These are phyloP conservation scores for Notocelia uddmanniana DNA, from an alignment of 2,888 invertebrate genomes.

Conservation along the genomic window DNA sequence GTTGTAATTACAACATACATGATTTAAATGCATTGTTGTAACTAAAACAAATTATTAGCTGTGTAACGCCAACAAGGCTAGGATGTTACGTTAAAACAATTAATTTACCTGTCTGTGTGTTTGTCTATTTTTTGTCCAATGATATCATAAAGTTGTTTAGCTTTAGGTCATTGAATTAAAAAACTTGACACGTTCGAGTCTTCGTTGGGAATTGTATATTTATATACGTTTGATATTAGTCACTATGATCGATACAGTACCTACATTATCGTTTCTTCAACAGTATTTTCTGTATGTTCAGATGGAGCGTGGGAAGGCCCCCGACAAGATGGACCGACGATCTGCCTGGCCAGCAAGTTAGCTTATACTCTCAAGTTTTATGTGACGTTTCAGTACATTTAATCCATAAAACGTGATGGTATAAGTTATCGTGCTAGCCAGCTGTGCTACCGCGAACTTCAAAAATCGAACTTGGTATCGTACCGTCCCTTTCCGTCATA, in stretches of 20 bases:
- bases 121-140: slow-evolving; percentile 12
- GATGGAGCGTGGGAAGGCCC: too few species aligned
- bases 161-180: slow-evolving; percentile 28
- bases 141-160: slow-evolving; percentile 26
- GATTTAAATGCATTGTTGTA: too few species aligned
- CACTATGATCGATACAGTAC: background rate
- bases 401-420: too few species aligned
- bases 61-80: slow-evolving; percentile 7
- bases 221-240: background rate
- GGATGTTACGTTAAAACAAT: slow-evolving; percentile 17
- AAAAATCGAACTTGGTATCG: too few species aligned
- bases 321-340: too few species aligned
- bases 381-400: too few species aligned
- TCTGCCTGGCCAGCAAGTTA: too few species aligned
- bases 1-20: too few species aligned
- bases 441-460: too few species aligned
- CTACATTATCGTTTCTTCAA: background rate
- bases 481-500: too few species aligned
- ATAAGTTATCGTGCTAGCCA: too few species aligned
- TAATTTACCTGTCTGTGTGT: slow-evolving; percentile 29
- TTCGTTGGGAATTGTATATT: background rate
- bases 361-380: too few species aligned
- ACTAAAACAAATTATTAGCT: background rate
- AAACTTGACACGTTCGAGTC: background rate
- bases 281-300: background rate